A percentile compares a stretch with the other conserved stretches of the same genome.
Evolutionary conservation across 2,113 vertebrate genomes (phyloP).

Genomic region (Phaetusa simplex): DNA sequence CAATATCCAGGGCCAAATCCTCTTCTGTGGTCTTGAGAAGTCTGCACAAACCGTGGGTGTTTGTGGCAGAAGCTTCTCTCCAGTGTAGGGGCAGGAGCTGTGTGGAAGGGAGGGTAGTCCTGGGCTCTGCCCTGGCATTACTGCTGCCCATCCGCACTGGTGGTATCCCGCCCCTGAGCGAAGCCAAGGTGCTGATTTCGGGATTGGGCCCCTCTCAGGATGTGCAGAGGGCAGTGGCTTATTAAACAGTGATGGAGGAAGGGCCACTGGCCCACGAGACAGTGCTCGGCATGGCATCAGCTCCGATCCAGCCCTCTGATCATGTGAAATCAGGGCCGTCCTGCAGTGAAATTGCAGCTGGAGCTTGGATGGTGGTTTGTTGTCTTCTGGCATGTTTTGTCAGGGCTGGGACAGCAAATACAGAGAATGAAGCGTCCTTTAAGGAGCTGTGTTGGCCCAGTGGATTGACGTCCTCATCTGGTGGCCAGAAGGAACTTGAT

Average conservation of each 20-base stretch:
- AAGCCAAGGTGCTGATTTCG: background rate
- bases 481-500: background rate
- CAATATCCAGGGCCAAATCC: background rate
- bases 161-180: background rate
- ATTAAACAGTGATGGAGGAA: background rate
- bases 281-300: rapidly evolving
- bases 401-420: background rate
- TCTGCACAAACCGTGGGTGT: background rate
- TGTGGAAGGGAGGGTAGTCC: rapidly evolving
- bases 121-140: background rate
- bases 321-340: background rate
- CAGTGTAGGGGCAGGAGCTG: background rate
- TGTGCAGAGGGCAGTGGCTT: background rate
- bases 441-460: background rate
- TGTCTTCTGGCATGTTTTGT: background rate
- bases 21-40: background rate
- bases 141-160: rapidly evolving
- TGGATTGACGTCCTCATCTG: background rate
- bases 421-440: background rate
- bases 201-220: background rate
- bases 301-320: background rate
- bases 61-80: background rate
- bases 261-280: background rate
- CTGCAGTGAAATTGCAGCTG: background rate
- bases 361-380: background rate